These are phyloP conservation scores for Capreolus pygargus DNA, from an alignment of 2,113 vertebrate species.

Conservation along the genomic window DNA sequence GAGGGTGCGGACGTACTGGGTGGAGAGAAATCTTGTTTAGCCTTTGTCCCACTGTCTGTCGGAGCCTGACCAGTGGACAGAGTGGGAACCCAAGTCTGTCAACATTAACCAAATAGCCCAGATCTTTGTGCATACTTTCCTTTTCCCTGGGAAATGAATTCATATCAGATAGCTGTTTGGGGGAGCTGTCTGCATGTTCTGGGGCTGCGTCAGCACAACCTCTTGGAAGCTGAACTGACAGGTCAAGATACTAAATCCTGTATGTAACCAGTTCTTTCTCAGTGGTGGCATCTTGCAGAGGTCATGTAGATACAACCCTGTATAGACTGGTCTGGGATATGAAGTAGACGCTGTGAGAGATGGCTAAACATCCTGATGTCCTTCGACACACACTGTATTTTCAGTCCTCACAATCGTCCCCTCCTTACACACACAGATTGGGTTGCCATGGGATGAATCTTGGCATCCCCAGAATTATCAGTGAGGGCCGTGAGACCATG, in stretches of 20 bases:
- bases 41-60: neutral
- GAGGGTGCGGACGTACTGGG: conserved; percentile 88
- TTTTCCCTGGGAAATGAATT: neutral
- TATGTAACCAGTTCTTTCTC: neutral
- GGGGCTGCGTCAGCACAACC: neutral
- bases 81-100: neutral
- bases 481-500: neutral
- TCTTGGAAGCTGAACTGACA: neutral
- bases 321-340: neutral
- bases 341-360: neutral
- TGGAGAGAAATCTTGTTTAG: conserved; percentile 18
- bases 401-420: neutral
- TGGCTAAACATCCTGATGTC: neutral
- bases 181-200: neutral
- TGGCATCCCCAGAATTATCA: neutral
- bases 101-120: neutral
- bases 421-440: neutral
- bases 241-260: neutral
- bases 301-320: neutral
- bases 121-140: neutral
- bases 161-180: neutral
- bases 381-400: neutral
- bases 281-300: neutral
- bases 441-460: neutral
- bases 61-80: neutral